These are phyloP conservation scores for Eupeodes latifasciatus DNA, from an alignment of 2,888 invertebrate species.

Conservation along the genomic window DNA sequence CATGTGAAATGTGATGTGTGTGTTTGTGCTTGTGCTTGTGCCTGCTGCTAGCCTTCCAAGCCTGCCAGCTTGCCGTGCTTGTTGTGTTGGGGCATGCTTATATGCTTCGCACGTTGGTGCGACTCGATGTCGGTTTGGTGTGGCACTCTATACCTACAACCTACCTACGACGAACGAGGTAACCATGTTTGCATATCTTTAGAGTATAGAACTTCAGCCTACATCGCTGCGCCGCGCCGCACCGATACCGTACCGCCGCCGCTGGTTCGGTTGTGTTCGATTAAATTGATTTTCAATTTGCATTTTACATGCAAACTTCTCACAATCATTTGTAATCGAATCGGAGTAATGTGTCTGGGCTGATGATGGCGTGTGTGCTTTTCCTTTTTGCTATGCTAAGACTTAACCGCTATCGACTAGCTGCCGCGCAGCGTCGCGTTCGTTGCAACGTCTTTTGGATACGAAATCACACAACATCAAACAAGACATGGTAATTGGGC, in stretches of 20 bases:
- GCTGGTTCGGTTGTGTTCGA: slow-evolving; percentile 34
- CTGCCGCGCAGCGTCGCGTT: neutral
- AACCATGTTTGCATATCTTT: slow-evolving; percentile 65
- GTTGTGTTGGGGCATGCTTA: neutral
- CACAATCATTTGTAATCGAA: slow-evolving; percentile 76
- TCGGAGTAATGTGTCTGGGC: slow-evolving; percentile 70
- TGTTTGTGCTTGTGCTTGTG: neutral
- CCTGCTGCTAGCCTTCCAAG: too few relatives aligned
- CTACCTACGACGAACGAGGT: neutral
- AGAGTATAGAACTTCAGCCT: slow-evolving; percentile 52
- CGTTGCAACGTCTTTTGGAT: slow-evolving; percentile 2
- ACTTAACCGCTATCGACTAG: neutral
- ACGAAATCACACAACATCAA: slow-evolving; percentile 36
- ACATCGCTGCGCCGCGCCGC: slow-evolving; percentile 30
- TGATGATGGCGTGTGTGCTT: slow-evolving; percentile 29
- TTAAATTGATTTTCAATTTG: slow-evolving; percentile 77
- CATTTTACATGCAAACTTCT: slow-evolving; percentile 76
- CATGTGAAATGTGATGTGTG: neutral
- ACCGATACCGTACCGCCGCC: neutral
- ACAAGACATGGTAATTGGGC: slow-evolving; percentile 71
- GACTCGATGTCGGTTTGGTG: neutral
- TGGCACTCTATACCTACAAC: too few relatives aligned
- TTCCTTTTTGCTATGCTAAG: neutral
- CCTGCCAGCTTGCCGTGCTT: slow-evolving; percentile 23
- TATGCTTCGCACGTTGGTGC: slow-evolving; percentile 47